These are phyloP conservation scores for Cladopsammia gracilis DNA, from an alignment of 64 coral and sea anemone species.

Conservation along the genomic window DNA sequence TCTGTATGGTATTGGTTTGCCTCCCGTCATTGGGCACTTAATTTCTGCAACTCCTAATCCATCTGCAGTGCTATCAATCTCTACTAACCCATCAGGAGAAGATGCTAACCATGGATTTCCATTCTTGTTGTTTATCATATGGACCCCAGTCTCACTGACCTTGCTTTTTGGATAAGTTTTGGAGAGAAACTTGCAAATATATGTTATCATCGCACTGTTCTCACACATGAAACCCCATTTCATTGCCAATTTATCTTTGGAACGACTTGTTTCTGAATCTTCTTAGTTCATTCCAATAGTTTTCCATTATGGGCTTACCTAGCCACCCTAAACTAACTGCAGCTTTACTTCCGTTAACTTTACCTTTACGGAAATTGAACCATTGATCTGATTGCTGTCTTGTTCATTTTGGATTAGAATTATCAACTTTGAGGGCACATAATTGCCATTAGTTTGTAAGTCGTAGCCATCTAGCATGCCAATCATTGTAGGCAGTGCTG, in stretches of 20 bases:
- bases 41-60: constrained; percentile 22
- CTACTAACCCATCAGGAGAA: constrained; percentile 37
- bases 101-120: constrained; percentile 10
- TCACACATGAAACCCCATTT: constrained; percentile 43
- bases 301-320: not conserved
- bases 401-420: not conserved
- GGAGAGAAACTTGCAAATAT: constrained; percentile 18
- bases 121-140: not conserved
- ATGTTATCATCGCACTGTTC: constrained; percentile 26
- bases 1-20: constrained; percentile 48
- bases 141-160: constrained; percentile 29
- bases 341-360: constrained; percentile 49
- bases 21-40: constrained; percentile 34
- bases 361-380: constrained; percentile 5
- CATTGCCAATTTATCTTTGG: constrained; percentile 7
- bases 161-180: not conserved
- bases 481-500: constrained; percentile 24
- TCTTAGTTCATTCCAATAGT: constrained; percentile 5
- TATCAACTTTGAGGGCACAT: constrained; percentile 9
- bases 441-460: not conserved
- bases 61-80: not conserved
- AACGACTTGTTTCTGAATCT: not conserved
- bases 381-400: constrained; percentile 7
- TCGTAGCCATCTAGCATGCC: not conserved
- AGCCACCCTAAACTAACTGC: constrained; percentile 4